A percentile compares a stretch with the other conserved stretches of the same genome.
Evolutionary conservation across 2,797 vertebrate species (phyloP).

Genomic region (Acrossocheilus fasciatus): DNA sequence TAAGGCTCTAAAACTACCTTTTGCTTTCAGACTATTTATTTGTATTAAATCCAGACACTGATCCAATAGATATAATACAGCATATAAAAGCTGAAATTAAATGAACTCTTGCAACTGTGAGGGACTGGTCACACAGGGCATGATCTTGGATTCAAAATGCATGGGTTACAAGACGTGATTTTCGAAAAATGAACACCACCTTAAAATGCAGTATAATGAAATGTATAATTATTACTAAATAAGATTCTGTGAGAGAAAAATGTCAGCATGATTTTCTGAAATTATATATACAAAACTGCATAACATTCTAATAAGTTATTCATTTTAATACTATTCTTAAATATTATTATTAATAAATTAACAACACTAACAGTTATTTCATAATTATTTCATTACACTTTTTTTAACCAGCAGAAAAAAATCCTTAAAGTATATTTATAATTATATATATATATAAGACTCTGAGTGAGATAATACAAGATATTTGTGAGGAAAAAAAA

Average conservation of each 20-base stretch:
- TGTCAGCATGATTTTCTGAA: background rate
- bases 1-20: constrained; percentile 2
- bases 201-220: background rate
- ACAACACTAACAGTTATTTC: background rate
- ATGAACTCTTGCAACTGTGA: background rate
- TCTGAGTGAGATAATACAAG: background rate
- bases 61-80: background rate
- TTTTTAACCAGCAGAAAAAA: background rate
- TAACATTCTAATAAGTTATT: background rate
- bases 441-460: no score
- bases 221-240: background rate
- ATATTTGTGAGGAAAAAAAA: background rate
- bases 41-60: background rate
- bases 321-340: background rate
- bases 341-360: background rate
- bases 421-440: background rate
- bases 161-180: background rate
- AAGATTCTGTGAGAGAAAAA: background rate
- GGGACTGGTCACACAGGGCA: background rate
- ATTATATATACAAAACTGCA: background rate
- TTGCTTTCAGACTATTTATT: background rate
- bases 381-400: background rate
- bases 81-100: background rate
- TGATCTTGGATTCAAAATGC: background rate
- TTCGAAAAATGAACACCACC: background rate